Percentiles rank a stretch among this genome's conserved stretches.
phyloP scores from a whole-genome alignment of 2,888 invertebrate genomes.

The Hirtodrosophila confusa region DNA sequence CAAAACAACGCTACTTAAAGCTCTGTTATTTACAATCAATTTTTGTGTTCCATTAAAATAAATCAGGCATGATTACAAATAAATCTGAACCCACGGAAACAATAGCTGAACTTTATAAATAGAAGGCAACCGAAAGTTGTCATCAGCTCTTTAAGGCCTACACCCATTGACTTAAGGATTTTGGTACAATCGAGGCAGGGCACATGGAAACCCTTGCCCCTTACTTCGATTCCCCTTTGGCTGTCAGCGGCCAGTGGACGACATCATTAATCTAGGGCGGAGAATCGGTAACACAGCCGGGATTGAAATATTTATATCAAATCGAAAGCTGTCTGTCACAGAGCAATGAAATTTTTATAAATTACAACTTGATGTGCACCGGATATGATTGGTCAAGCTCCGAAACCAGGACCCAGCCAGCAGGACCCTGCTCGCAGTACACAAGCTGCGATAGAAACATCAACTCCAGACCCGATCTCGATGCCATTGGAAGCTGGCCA shows the following conservation, averaged over 20 bases:
- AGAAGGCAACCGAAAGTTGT: slow-evolving; percentile 37
- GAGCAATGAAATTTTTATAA: slow-evolving; percentile 77
- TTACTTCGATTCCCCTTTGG: slow-evolving; percentile 20
- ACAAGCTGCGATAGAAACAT: slow-evolving; percentile 62
- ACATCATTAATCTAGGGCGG: slow-evolving; percentile 75
- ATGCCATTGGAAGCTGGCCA: slow-evolving; percentile 47
- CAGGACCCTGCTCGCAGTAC: not conserved
- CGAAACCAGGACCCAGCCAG: slow-evolving; percentile 1
- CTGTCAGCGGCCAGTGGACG: slow-evolving; percentile 67
- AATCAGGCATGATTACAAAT: too few relatives aligned
- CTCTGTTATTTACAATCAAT: too few relatives aligned
- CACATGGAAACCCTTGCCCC: slow-evolving; percentile 19
- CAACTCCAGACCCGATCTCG: slow-evolving; percentile 39
- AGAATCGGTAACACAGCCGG: slow-evolving; percentile 41
- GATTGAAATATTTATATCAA: slow-evolving; percentile 80
- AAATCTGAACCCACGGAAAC: not conserved
- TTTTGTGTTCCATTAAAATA: too few relatives aligned
- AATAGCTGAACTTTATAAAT: slow-evolving; percentile 1
- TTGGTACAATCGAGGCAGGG: slow-evolving; percentile 10
- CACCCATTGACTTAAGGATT: slow-evolving; percentile 19
- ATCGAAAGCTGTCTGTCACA: slow-evolving; percentile 79
- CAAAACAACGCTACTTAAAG: too few relatives aligned
- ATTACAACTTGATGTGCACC: slow-evolving; percentile 64
- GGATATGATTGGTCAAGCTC: slow-evolving; percentile 60
- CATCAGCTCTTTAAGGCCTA: slow-evolving; percentile 50